Percentiles rank a stretch among this genome's conserved stretches.
These are phyloP conservation scores for Piezodorus guildinii DNA, from an alignment of 1,140 invertebrate genomes.

Conservation along the genomic window DNA sequence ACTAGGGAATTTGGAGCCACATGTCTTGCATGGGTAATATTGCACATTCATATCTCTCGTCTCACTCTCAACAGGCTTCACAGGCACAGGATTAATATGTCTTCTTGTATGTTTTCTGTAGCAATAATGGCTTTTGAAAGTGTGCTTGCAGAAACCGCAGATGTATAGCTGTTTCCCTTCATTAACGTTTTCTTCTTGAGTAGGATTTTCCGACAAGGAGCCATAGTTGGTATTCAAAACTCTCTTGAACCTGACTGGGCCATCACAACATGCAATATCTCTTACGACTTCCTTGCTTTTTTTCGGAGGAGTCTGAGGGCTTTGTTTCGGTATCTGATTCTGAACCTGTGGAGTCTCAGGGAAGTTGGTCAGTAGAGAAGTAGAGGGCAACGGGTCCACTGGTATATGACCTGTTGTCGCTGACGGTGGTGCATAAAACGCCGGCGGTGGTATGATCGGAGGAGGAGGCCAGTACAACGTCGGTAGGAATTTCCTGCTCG, in stretches of 20 bases:
- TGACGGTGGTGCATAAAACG: conserved; percentile 24
- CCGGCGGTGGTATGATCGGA: conserved; percentile 30
- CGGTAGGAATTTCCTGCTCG: conserved; percentile 35
- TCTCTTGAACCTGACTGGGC: conserved; percentile 68
- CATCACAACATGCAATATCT: conserved; percentile 77
- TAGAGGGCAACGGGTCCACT: conserved; percentile 23
- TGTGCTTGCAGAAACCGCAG: conserved; percentile 65
- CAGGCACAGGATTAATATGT: conserved; percentile 43
- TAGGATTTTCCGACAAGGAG: conserved; percentile 28
- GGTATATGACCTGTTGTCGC: conserved; percentile 14
- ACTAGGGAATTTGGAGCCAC: conserved; percentile 80
- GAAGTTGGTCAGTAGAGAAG: conserved; percentile 22
- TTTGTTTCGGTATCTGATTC: conserved; percentile 18
- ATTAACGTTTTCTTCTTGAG: conserved; percentile 9
- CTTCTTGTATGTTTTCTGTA: conserved; percentile 66
- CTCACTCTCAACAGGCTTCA: conserved; percentile 26
- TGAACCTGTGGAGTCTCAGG: not conserved
- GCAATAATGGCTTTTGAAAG: conserved; percentile 70
- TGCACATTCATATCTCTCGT: conserved; percentile 62
- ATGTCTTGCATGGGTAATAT: conserved; percentile 85
- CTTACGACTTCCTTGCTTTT: conserved; percentile 44
- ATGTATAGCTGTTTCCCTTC: conserved; percentile 39
- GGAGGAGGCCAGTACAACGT: conserved; percentile 32
- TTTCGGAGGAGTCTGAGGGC: conserved; percentile 17
- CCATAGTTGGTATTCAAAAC: conserved; percentile 64